Evolutionary conservation across 2,888 invertebrate species (phyloP), one percentile per base, ranked within the genome.

Genomic region (Cancer borealis): DNA sequence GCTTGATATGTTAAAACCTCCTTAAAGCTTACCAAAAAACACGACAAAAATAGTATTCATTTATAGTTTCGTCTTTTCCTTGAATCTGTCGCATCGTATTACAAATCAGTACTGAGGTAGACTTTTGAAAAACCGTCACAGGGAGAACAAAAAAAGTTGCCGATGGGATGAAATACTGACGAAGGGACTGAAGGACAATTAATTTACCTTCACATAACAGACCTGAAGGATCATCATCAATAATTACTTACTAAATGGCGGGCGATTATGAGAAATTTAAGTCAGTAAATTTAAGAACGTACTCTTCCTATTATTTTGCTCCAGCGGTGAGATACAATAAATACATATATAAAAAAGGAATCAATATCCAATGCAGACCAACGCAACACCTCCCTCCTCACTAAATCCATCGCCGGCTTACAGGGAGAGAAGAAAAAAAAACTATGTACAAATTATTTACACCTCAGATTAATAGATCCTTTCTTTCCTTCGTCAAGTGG

Each of bases 401-500:
- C 39, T 39, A 39, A 3, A 30, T 84, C 84, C 14, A 30, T 14
- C 39, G 17, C 8, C 14, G 39, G 39, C 30, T 84, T 84, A 30
- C 84, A 84, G 30, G 39, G 73, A 26, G 73, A 84, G 39, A 84
- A 39, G 39, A 39, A 84, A 39, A 39, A 39, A 84, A 39, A 39
- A 0, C 30, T 84, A 84, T 84, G 39, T 84, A 84, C 84, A 84
- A 84, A 84, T 84, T 84, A 84, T 84, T 84, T 84, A 84, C 84
- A 84, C 39, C 84, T 39, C 26, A 73, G n/a, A 73, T 39, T 39
- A 84, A 39, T 84, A 84, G 84, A 21, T 66, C 21, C 5, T 14
- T 84, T 39, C 39, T 84, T 84, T 84, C 84, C 30, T 39, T 73
- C 26, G 73, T 73, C 73, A 12, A n/a, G 84, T 39, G 84, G 84